Evolutionary conservation across 2,113 vertebrate species (phyloP).

Genomic region (Pachyramphus minor): DNA sequence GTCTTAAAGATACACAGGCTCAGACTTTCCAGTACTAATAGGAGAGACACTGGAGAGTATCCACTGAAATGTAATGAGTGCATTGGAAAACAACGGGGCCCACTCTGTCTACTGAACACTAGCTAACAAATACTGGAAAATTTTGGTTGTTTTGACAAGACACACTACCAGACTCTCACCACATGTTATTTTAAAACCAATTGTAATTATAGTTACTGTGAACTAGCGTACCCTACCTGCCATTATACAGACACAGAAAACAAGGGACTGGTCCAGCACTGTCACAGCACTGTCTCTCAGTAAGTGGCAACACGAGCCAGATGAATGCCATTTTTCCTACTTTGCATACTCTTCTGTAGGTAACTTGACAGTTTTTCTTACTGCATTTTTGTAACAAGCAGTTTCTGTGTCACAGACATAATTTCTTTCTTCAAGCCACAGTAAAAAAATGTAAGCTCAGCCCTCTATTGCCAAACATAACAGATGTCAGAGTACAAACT

Average conservation of each 20-base stretch:
- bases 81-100: not conserved
- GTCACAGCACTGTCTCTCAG: not conserved
- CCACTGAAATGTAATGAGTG: not conserved
- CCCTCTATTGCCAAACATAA: not conserved
- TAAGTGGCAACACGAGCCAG: not conserved
- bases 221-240: not conserved
- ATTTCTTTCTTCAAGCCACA: not conserved
- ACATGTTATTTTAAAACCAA: not conserved
- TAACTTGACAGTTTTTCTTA: not conserved
- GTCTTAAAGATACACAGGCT: not conserved
- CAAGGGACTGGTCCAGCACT: not conserved
- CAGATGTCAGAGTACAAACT: conserved; percentile 44
- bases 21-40: not conserved
- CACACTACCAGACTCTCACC: not conserved
- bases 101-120: not conserved
- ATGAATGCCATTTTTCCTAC: not conserved
- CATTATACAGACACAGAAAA: not conserved
- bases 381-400: not conserved
- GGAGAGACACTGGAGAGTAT: not conserved
- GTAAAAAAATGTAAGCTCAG: not conserved
- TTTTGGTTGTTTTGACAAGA: not conserved
- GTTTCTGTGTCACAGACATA: not conserved
- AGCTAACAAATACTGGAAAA: not conserved
- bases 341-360: not conserved
- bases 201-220: not conserved